Base-by-base conservation (phyloP, 2,797 vertebrate species). In the Taeniopygia guttata region DNA sequence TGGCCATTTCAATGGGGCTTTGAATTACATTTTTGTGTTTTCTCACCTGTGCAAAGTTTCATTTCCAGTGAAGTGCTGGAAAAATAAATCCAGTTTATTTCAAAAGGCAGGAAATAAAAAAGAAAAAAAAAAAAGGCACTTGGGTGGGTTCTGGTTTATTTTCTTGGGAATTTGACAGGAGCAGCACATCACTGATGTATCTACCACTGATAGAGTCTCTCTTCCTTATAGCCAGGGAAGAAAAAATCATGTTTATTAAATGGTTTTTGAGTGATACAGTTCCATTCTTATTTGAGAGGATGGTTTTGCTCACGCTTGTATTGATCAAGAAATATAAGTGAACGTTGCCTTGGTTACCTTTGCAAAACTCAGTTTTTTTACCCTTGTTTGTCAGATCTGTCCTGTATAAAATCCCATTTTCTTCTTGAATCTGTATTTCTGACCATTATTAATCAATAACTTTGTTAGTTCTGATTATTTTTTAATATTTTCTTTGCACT, bases 121-220 rank as follows among this genome's bases (percentile, higher is more conserved):
- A n/a, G n/a, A n/a, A n/a, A n/a, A n/a, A n/a, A n/a, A n/a, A n/a
- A n/a, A n/a, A n/a, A n/a, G n/a, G n/a, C n/a, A n/a, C 16, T 36
- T 56, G 23, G 7, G 9, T 36, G 42, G 36, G 29, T 64, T 48
- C 36, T 62, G 9, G 8, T 66, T 42, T 40, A 26, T 42, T 75
- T 77, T 54, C 13, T 14, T 32, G 43, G 27, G 30, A 54, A 14
- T 49, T 87, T 45, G 25, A 16, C 17, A 38, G 16, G 42, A 13
- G 56, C 56, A 36, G 25, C 3, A 1, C 5, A 5, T 3, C 17
- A 56, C 5, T 29, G 7, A 2, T 0, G 1, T 7, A 1, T 4
- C 13, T 4, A 7, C 23, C 7, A 20, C 0, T 3, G 54, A 12
- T 4, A 7, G 3, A 5, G 16, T 52, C 19, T 58, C 4, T 55